Percentiles rank a stretch among this genome's conserved stretches.
phyloP scores from a whole-genome alignment of 2,113 vertebrate species.

The rabbit (Oryctolagus cuniculus) region mOryCun1.1 NC_091437.1:15561501-15562000 shows the following conservation, averaged over 20 bases:
- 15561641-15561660: too few relatives aligned
- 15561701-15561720: neutral
- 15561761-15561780: neutral
- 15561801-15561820: constrained; percentile 42
- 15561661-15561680: neutral
- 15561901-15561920: neutral
- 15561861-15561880: neutral
- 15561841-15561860: neutral
- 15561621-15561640: too few relatives aligned
- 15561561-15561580: too few relatives aligned
- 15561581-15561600: too few relatives aligned
- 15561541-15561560: too few relatives aligned
- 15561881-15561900: constrained; percentile 6
- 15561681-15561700: neutral
- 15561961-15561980: neutral
- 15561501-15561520: too few relatives aligned
- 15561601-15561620: too few relatives aligned
- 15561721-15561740: too few relatives aligned
- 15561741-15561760: neutral
- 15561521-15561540: too few relatives aligned
- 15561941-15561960: neutral
- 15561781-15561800: constrained; percentile 6
- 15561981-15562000: neutral
- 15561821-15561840: neutral
- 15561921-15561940: neutral